Evolutionary conservation across 2,888 invertebrate species (phyloP).

Genomic region (Hololepta plana): DNA sequence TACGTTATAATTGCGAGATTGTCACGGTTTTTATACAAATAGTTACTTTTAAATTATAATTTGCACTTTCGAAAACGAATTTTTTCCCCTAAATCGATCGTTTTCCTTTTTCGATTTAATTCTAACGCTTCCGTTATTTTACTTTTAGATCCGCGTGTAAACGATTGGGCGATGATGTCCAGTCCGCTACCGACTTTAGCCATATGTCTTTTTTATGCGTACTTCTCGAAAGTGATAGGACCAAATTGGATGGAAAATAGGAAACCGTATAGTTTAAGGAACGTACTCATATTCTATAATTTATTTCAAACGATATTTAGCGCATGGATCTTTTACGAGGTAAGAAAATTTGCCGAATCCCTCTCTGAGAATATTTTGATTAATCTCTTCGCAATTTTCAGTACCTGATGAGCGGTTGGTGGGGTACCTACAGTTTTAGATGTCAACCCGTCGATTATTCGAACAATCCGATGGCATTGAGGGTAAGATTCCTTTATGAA

Average conservation of each 20-base stretch:
- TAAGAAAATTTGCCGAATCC: slow-evolving; percentile 13
- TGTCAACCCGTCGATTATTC: slow-evolving; percentile 77
- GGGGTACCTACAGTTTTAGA: slow-evolving; percentile 50
- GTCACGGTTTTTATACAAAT: too few species aligned
- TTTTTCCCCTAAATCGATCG: not conserved
- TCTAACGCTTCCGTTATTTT: slow-evolving; percentile 12
- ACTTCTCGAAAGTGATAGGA: slow-evolving; percentile 60
- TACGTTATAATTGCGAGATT: too few species aligned
- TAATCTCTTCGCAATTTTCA: slow-evolving; percentile 19
- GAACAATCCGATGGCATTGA: slow-evolving; percentile 41
- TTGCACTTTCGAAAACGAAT: too few species aligned
- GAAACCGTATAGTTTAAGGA: slow-evolving; percentile 69
- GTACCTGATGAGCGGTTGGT: slow-evolving; percentile 44
- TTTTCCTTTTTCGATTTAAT: not conserved
- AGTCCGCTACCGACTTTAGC: slow-evolving; percentile 80
- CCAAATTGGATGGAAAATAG: slow-evolving; percentile 80
- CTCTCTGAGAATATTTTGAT: not conserved
- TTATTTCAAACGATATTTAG: slow-evolving; percentile 79
- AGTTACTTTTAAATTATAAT: too few species aligned
- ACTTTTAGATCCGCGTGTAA: slow-evolving; percentile 69
- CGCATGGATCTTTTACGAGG: slow-evolving; percentile 80
- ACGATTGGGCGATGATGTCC: slow-evolving; percentile 86
- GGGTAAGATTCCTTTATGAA: slow-evolving; percentile 32
- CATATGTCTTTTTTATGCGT: slow-evolving; percentile 78
- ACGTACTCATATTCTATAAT: slow-evolving; percentile 71